Percentiles rank a stretch among this genome's conserved stretches.
Evolutionary conservation across 2,797 vertebrate genomes (phyloP).

Genomic region (Poeciliopsis gracilis): DNA sequence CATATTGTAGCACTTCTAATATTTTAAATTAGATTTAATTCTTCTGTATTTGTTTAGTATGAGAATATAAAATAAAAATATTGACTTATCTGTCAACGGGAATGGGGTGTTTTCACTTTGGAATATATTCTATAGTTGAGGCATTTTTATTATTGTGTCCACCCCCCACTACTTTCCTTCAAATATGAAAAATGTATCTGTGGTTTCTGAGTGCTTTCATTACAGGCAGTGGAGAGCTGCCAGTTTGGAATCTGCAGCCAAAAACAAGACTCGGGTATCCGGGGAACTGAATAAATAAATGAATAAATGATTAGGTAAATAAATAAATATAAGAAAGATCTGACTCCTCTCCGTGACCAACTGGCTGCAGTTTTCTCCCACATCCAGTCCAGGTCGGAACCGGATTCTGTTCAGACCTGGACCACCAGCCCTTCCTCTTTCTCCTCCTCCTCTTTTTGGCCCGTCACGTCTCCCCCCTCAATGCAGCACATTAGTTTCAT

Average conservation of each 20-base stretch:
- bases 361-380: not conserved
- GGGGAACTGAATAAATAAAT: slow-evolving; percentile 60
- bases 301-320: slow-evolving; percentile 51
- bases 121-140: slow-evolving; percentile 8
- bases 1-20: not conserved
- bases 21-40: not conserved
- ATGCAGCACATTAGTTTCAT: slow-evolving; percentile 78
- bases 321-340: slow-evolving; percentile 47
- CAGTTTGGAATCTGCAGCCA: slow-evolving; percentile 63
- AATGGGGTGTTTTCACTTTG: not conserved
- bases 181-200: slow-evolving; percentile 50
- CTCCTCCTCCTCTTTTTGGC: slow-evolving; percentile 28
- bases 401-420: slow-evolving; percentile 31
- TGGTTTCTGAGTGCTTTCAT: slow-evolving; percentile 50
- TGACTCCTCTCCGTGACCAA: not conserved
- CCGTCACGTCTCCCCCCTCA: slow-evolving; percentile 54
- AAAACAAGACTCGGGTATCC: slow-evolving; percentile 49
- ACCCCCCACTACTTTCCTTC: slow-evolving; percentile 17
- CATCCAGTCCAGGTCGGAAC: slow-evolving; percentile 7
- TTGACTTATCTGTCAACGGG: not conserved
- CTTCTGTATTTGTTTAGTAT: not conserved
- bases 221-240: slow-evolving; percentile 51
- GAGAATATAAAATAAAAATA: not conserved
- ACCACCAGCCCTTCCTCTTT: not conserved
- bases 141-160: slow-evolving; percentile 54